Percentiles rank a stretch among this genome's conserved stretches.
Evolutionary conservation across 2,888 invertebrate species (phyloP).

Genomic region (Torymus aiolomorphi): DNA sequence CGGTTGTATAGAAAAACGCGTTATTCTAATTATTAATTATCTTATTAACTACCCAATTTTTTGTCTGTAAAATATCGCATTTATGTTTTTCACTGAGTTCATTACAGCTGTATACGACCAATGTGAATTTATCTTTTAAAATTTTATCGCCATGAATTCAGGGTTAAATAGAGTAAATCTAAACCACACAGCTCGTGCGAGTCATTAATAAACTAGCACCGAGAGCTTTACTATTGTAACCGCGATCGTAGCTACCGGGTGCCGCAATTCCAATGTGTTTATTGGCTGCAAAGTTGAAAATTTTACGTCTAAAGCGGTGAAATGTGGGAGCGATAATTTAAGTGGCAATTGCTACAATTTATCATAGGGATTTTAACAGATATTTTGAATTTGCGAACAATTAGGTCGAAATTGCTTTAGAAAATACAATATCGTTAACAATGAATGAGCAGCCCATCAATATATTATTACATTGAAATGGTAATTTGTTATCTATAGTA

Average conservation of each 20-base stretch:
- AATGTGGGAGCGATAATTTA: constrained; percentile 34
- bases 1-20: too few relatives aligned
- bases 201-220: constrained; percentile 42
- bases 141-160: constrained; percentile 13
- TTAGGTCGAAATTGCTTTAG: too few relatives aligned
- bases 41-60: too few relatives aligned
- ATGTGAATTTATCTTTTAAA: background rate
- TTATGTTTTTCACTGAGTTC: background rate
- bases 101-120: background rate
- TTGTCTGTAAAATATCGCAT: background rate
- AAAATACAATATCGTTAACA: too few relatives aligned
- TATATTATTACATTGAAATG: too few relatives aligned
- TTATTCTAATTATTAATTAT: too few relatives aligned
- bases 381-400: too few relatives aligned
- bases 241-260: constrained; percentile 3
- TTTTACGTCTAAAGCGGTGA: constrained; percentile 27
- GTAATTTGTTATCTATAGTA: too few relatives aligned
- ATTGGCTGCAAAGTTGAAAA: constrained; percentile 30
- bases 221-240: constrained; percentile 31
- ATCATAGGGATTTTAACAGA: background rate
- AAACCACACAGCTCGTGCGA: constrained; percentile 31
- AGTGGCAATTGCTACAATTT: constrained; percentile 19
- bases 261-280: constrained; percentile 30
- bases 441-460: too few relatives aligned
- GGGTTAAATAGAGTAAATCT: constrained; percentile 28